Evolutionary conservation across 2,888 invertebrate genomes (phyloP).

Genomic region (Plagiodera versicolora): DNA sequence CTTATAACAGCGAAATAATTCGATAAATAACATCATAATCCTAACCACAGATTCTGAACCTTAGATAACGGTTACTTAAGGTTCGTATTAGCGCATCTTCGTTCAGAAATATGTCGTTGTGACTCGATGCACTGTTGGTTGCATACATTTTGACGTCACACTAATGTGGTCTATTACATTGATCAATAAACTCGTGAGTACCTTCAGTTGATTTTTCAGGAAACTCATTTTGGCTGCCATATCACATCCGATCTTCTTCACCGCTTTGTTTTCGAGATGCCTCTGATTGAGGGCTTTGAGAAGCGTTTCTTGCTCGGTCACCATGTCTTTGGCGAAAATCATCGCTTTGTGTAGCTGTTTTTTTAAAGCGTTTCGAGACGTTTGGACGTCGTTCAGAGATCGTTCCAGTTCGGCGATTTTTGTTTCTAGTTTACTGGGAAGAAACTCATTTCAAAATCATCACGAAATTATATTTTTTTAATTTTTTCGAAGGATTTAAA

Average conservation of each 20-base stretch:
- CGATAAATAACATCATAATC: too few species aligned
- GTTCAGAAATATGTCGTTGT: too few species aligned
- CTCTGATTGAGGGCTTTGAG: conserved; percentile 51
- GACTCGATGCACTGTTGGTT: too few species aligned
- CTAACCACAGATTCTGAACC: too few species aligned
- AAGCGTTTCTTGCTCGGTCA: conserved; percentile 59
- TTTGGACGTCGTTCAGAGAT: conserved; percentile 54
- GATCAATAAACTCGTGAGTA: too few species aligned
- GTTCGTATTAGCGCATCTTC: too few species aligned
- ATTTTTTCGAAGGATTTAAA: too few species aligned
- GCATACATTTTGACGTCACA: too few species aligned
- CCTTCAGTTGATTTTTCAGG: conserved; percentile 58
- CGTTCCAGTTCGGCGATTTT: conserved; percentile 57
- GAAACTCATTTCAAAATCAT: neutral
- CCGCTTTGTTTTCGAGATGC: conserved; percentile 51
- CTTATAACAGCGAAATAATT: too few species aligned
- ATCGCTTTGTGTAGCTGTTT: conserved; percentile 59
- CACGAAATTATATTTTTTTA: too few species aligned
- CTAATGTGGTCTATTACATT: too few species aligned
- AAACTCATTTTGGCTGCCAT: conserved; percentile 57
- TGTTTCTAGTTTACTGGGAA: conserved; percentile 53
- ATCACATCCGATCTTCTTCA: conserved; percentile 55
- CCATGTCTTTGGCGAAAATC: conserved; percentile 58
- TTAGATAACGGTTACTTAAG: too few species aligned
- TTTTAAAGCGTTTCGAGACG: conserved; percentile 57